These are phyloP conservation scores for Montipora capricornis DNA, from an alignment of 64 coral and sea anemone species.

Conservation along the genomic window DNA sequence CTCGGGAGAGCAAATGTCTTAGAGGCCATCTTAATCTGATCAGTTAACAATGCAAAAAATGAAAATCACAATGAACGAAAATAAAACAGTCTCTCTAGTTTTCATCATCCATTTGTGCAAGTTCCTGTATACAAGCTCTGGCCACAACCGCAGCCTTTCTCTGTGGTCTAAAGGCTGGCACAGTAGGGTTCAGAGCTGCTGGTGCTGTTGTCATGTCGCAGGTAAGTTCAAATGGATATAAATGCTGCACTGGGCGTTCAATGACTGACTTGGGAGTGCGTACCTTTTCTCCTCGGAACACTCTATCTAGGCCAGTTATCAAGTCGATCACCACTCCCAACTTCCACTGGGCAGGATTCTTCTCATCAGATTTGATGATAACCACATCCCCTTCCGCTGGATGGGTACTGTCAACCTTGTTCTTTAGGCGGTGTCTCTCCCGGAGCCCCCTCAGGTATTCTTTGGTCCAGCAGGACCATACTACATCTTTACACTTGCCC, in stretches of 20 bases:
- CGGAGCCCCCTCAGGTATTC: slow-evolving; percentile 33
- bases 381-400: slow-evolving; percentile 33
- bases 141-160: no score
- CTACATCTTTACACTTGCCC: no score
- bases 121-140: no score
- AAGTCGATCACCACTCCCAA: neutral
- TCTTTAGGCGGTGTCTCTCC: slow-evolving; percentile 17
- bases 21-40: no score
- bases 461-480: slow-evolving; percentile 45
- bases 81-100: no score
- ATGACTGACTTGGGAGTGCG: neutral
- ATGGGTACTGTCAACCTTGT: neutral
- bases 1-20: no score
- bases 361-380: slow-evolving; percentile 4
- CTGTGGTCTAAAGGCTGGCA: no score
- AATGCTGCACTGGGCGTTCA: slow-evolving; percentile 2
- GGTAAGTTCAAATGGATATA: neutral
- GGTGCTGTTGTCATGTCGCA: no score
- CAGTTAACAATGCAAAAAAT: no score
- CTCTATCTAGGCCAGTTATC: slow-evolving; percentile 40
- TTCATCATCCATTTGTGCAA: no score
- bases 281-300: slow-evolving; percentile 21
- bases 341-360: slow-evolving; percentile 39
- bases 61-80: no score
- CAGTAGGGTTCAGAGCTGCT: no score